phyloP scores from a whole-genome alignment of 2,888 invertebrate species.

The Coelinius sp. region DNA sequence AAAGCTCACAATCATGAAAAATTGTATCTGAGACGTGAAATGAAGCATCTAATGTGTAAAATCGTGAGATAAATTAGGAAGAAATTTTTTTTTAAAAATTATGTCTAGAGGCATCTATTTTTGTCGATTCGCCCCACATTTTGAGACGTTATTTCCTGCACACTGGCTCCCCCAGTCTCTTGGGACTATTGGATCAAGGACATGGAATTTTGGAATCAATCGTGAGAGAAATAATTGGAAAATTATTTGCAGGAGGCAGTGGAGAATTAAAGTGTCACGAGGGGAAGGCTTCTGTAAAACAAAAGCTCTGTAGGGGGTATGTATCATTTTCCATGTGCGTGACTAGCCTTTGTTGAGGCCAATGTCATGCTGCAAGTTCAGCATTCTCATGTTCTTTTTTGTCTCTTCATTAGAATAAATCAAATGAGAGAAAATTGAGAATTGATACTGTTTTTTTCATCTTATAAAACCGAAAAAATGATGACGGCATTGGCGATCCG shows the following conservation, averaged over 20 bases:
- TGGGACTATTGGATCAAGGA: slow-evolving; percentile 14
- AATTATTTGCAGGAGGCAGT: neutral
- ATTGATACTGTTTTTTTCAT: neutral
- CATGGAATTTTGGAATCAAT: neutral
- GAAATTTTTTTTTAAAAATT: neutral
- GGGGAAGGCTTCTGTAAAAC: neutral
- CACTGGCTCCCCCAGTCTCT: slow-evolving; percentile 19
- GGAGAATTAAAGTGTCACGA: neutral
- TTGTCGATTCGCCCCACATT: slow-evolving; percentile 62
- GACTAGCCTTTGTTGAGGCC: slow-evolving; percentile 1
- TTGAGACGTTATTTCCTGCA: slow-evolving; percentile 58
- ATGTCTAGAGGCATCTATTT: slow-evolving; percentile 54
- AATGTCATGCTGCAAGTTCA: slow-evolving; percentile 40
- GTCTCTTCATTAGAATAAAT: no score
- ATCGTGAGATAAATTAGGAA: neutral
- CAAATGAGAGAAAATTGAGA: neutral
- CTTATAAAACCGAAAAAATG: neutral
- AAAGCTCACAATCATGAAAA: neutral
- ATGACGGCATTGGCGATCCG: neutral
- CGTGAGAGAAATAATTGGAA: neutral
- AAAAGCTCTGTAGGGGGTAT: slow-evolving; percentile 48
- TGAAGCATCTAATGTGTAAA: neutral
- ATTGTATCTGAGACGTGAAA: no score
- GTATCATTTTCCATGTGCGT: slow-evolving; percentile 43
- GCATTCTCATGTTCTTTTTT: neutral